These are phyloP conservation scores for Tupaia chinensis DNA, from an alignment of 2,113 vertebrate genomes.

Conservation along the genomic window DNA sequence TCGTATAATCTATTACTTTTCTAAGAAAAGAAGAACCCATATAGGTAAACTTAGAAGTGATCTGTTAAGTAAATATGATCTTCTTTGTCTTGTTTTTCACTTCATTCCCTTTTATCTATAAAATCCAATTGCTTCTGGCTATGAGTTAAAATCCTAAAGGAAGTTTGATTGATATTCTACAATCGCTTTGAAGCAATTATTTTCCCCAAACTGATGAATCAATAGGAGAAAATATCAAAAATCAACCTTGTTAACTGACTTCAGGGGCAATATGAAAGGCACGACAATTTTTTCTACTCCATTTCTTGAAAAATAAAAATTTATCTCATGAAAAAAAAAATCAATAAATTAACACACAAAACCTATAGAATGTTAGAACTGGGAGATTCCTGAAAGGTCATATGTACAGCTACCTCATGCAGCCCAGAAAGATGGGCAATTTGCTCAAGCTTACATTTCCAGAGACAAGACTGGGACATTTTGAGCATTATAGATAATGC, in stretches of 20 bases:
- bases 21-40: slow-evolving; percentile 1
- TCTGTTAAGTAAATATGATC: slow-evolving; percentile 3
- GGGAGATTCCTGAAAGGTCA: too few species aligned
- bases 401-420: too few species aligned
- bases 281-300: not conserved
- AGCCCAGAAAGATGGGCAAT: too few species aligned
- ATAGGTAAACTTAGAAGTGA: not conserved
- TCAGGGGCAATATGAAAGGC: slow-evolving; percentile 1
- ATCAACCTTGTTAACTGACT: not conserved
- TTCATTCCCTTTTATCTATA: slow-evolving; percentile 19
- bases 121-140: slow-evolving; percentile 16
- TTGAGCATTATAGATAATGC: not conserved
- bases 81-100: slow-evolving; percentile 54
- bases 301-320: too few species aligned
- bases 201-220: not conserved
- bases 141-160: slow-evolving; percentile 60
- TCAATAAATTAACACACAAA: too few species aligned
- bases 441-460: too few species aligned
- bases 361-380: too few species aligned
- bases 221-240: slow-evolving; percentile 2
- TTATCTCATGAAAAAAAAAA: too few species aligned
- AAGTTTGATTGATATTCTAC: slow-evolving; percentile 14
- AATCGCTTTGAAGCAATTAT: slow-evolving; percentile 54
- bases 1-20: slow-evolving; percentile 19
- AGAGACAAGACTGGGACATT: too few species aligned